Conservation (phyloP, 2,797 vertebrate species). For the Pelochelys cantorii region DNA sequence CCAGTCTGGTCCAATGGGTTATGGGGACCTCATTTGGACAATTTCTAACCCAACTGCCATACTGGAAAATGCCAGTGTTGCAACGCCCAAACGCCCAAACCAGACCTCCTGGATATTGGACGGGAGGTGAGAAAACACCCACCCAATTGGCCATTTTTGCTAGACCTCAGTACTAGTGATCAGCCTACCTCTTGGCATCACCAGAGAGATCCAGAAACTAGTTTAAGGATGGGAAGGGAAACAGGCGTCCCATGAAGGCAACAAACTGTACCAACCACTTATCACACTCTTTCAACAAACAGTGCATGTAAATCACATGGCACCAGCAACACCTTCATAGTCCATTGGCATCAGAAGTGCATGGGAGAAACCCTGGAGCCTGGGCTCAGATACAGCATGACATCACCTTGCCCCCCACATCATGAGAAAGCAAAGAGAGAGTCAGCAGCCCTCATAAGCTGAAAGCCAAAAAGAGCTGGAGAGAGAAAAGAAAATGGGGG, state of each 20-base stretch:
- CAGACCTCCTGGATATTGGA: not conserved
- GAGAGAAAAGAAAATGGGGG: not conserved
- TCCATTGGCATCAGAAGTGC: not conserved
- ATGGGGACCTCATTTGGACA: not conserved
- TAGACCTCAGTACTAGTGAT: rapidly evolving
- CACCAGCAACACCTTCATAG: not conserved
- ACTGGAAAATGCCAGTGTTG: not conserved
- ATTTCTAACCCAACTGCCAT: not conserved
- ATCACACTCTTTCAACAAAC: not conserved
- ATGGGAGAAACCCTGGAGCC: not conserved
- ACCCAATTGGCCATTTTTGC: not conserved
- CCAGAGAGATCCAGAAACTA: not conserved
- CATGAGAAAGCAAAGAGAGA: not conserved
- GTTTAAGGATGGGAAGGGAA: not conserved
- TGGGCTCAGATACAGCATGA: not conserved
- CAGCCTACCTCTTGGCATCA: not conserved
- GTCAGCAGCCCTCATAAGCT: not conserved
- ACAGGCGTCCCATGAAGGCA: not conserved
- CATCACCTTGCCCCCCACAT: not conserved
- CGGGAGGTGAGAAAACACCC: rapidly evolving
- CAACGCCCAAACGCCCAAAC: not conserved
- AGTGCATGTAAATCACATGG: rapidly evolving
- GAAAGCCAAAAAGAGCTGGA: not conserved
- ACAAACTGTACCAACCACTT: not conserved
- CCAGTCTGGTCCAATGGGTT: not conserved